Conservation (phyloP, 2,888 invertebrate species). For the Seira ritae region DNA sequence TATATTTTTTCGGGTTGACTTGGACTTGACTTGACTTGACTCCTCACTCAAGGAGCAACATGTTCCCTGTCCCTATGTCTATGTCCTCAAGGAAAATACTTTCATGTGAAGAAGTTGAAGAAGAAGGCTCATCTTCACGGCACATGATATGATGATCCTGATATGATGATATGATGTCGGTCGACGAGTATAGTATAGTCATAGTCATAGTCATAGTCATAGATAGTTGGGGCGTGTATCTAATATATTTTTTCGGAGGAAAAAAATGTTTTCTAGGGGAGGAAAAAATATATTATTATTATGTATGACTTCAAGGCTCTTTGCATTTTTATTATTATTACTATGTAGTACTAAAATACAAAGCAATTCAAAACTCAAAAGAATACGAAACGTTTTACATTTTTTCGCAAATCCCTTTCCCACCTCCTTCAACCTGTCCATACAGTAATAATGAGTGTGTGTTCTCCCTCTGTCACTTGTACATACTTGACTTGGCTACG, state of each 20-base stretch:
- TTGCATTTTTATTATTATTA: conserved; percentile 51
- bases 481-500: too few relatives aligned
- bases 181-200: too few relatives aligned
- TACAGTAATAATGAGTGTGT: neutral
- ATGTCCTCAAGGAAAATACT: conserved; percentile 49
- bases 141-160: too few relatives aligned
- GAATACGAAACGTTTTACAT: too few relatives aligned
- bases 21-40: conserved; percentile 1
- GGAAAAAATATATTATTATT: conserved; percentile 47
- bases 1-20: conserved; percentile 9
- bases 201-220: too few relatives aligned
- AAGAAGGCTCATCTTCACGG: conserved; percentile 25
- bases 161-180: conserved; percentile 44
- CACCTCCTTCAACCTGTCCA: conserved; percentile 10
- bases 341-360: neutral
- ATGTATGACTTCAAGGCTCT: conserved; percentile 57
- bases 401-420: neutral
- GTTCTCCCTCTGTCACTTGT: neutral
- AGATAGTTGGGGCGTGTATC: conserved; percentile 54
- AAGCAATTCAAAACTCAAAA: too few relatives aligned
- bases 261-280: neutral
- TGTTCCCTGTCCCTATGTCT: too few relatives aligned
- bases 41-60: too few relatives aligned
- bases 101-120: conserved; percentile 40
- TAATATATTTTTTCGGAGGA: conserved; percentile 21